These are phyloP conservation scores for Notolabrus celidotus DNA, from an alignment of 2,797 vertebrate genomes.

Conservation along the genomic window DNA sequence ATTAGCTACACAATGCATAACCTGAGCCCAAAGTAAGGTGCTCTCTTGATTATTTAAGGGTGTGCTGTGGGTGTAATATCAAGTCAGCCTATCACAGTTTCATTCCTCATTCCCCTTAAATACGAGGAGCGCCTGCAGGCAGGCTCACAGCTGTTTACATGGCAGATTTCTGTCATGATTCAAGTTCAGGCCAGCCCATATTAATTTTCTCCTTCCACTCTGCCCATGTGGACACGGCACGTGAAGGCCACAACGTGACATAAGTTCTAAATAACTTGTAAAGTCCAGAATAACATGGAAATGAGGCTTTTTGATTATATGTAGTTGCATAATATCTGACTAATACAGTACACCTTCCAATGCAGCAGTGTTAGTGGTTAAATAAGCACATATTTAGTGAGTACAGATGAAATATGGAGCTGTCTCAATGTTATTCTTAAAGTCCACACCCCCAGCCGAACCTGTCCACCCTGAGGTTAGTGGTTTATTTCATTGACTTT, in stretches of 20 bases:
- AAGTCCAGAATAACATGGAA: background rate
- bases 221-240: too few relatives aligned
- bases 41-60: background rate
- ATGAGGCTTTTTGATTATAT: conserved; percentile 6
- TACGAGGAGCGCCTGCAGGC: background rate
- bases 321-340: background rate
- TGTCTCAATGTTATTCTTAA: background rate
- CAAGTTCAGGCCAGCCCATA: background rate
- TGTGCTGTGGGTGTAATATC: background rate
- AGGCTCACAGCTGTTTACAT: background rate
- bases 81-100: background rate
- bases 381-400: background rate
- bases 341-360: background rate
- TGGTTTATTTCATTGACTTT: background rate
- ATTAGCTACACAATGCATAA: background rate
- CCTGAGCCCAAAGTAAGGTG: background rate
- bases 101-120: background rate
- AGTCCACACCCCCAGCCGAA: background rate
- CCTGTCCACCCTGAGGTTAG: background rate
- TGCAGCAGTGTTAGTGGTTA: background rate
- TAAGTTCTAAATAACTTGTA: background rate
- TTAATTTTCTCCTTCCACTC: too few relatives aligned
- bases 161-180: background rate
- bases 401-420: background rate
- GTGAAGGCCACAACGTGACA: too few relatives aligned